A percentile compares a stretch with the other conserved stretches of the same genome.
Conservation (phyloP, 2,797 vertebrate species). For the Rousettus madagascariensis region DNA sequence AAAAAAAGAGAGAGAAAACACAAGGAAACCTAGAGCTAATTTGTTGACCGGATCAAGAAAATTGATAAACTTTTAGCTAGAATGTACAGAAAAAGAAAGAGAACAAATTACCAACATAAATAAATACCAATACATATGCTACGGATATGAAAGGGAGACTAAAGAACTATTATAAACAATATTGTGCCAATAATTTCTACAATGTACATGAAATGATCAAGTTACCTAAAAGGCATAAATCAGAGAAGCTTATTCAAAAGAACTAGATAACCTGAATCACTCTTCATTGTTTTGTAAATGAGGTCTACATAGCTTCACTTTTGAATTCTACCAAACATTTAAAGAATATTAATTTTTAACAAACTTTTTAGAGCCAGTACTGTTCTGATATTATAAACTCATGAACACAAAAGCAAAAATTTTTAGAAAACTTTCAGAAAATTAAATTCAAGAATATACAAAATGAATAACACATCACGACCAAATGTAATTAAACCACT, state of each 20-base stretch:
- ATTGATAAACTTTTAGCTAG: neutral
- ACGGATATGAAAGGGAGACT: neutral
- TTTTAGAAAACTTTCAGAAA: neutral
- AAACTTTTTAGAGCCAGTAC: neutral
- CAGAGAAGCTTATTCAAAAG: neutral
- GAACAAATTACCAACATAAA: neutral
- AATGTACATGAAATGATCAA: neutral
- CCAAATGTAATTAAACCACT: neutral
- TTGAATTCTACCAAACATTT: neutral
- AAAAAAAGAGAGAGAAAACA: neutral
- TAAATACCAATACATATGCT: neutral
- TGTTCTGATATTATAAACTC: neutral
- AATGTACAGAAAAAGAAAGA: neutral
- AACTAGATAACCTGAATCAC: neutral
- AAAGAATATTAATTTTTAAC: neutral
- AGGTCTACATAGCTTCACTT: neutral
- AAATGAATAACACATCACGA: neutral
- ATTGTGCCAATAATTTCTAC: neutral
- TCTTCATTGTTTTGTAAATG: neutral
- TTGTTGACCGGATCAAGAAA: neutral
- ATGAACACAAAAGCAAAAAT: neutral
- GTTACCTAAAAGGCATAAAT: neutral
- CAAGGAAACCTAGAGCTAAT: neutral
- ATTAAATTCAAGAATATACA: neutral
- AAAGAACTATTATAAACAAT: neutral